Conservation (phyloP, 2,113 vertebrate genomes). For the Gavia stellata region DNA sequence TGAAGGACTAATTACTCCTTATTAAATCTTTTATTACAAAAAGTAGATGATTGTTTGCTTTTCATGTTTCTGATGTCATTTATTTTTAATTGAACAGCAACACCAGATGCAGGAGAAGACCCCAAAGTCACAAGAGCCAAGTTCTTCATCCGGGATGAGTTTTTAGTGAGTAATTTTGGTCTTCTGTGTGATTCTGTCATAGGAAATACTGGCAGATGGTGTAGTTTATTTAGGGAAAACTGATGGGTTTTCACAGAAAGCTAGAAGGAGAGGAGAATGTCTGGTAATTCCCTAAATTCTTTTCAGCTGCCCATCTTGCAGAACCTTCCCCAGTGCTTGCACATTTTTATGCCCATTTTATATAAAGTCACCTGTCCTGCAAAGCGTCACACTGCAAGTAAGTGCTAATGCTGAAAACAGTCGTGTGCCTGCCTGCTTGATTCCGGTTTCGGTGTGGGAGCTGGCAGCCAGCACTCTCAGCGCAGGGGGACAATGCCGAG, state of each 20-base stretch:
- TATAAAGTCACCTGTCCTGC: not conserved
- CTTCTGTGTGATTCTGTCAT: not conserved
- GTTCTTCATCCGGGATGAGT: slow-evolving; percentile 98
- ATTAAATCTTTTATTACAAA: not conserved
- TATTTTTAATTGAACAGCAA: slow-evolving; percentile 76
- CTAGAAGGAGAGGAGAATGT: not conserved
- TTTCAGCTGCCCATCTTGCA: not conserved
- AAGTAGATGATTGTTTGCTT: not conserved
- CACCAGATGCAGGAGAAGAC: slow-evolving; percentile 94
- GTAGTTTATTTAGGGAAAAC: not conserved
- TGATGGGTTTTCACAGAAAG: not conserved
- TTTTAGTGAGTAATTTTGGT: slow-evolving; percentile 82
- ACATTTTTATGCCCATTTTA: not conserved
- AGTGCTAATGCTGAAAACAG: not conserved
- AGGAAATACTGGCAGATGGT: slow-evolving; percentile 32
- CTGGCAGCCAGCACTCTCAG: not conserved
- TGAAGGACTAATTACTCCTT: not conserved
- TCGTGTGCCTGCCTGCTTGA: not conserved
- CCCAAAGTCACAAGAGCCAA: slow-evolving; percentile 98
- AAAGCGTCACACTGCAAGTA: not conserved
- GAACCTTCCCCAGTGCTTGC: not conserved
- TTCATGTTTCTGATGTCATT: not conserved
- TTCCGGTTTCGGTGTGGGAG: not conserved
- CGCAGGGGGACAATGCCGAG: fast-evolving
- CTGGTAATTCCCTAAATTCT: slow-evolving; percentile 25